Conservation (phyloP, 2,113 vertebrate genomes). For the Acinonyx jubatus region DNA sequence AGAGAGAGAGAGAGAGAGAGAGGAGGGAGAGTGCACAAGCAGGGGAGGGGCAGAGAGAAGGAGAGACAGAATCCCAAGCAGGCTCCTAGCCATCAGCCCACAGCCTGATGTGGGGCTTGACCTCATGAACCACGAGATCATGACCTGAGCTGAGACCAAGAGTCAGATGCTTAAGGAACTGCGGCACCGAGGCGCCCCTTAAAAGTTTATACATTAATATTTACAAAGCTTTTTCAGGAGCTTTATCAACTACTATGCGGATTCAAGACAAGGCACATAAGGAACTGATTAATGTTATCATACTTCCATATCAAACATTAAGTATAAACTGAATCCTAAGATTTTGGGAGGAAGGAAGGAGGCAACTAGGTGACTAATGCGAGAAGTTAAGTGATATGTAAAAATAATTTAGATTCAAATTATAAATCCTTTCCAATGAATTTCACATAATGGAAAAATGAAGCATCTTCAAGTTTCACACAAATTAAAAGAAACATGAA, state of each 20-base stretch:
- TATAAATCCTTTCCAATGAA: not conserved
- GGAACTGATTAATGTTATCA: not conserved
- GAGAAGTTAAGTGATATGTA: not conserved
- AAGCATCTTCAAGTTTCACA: constrained; percentile 9
- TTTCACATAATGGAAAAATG: not conserved
- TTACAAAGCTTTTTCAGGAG: not conserved
- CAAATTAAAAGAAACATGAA: constrained; percentile 27
- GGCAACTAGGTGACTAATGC: not conserved
- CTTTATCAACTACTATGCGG: not conserved
- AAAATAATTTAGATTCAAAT: constrained; percentile 24
- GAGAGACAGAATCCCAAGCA: too few species aligned
- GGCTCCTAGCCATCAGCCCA: too few species aligned
- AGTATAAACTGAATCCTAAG: not conserved
- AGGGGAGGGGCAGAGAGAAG: too few species aligned
- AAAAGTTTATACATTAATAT: not conserved
- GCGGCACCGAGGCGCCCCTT: not conserved
- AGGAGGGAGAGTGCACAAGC: too few species aligned
- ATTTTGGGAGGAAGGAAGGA: not conserved
- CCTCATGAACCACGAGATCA: too few species aligned
- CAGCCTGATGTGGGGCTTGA: too few species aligned
- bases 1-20: too few species aligned
- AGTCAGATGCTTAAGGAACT: too few species aligned
- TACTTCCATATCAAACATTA: not conserved
- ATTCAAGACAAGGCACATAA: not conserved
- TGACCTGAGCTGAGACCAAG: too few species aligned